Base-by-base conservation (phyloP, 2,888 invertebrate genomes). In the Epinotia demarniana region DNA sequence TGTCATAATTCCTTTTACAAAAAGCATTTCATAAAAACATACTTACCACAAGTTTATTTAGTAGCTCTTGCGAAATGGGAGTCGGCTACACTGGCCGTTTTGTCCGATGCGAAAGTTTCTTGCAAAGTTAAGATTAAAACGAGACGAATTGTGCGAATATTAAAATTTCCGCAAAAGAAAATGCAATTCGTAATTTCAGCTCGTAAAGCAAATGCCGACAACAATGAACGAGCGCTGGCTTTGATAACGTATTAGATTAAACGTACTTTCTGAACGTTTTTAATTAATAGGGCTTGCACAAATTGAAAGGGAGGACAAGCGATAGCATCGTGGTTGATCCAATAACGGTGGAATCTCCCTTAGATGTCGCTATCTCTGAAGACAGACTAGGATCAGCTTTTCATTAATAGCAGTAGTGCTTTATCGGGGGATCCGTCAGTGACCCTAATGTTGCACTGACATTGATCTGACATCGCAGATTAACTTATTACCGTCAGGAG, bases 371-470 rank as follows among this genome's bases (percentile, higher is more conserved):
- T 90, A 89, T 92, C 91, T 83, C 79, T 78, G 81, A 84, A 86
- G 86, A 86, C 88, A 84, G 82, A 83, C 86, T 86, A 81, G 87
- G 89, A 91, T 90, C 90, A 90, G 90, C 90, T 89, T 88, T 90
- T 89, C 90, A 90, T 92, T 92, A 90, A 92, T 91, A 92, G 90
- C 85, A 84, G 79, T 85, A 84, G 86, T 86, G 85, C 84, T 86
- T 89, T 89, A 90, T 91, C 87, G 81, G 83, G 79, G 81, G 83
- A 85, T 85, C 83, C 82, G 86, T 83, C 85, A 85, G 85, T 84
- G 87, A 85, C 87, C 88, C 83, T 88, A 85, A 87, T 86, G 86
- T 85, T 82, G 80, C 87, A 87, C 82, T 89, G 91, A 90, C 90
- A 88, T 85, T 88, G 86, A 91, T 91, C 90, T 85, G 89, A 89